Percentiles rank a stretch among this genome's conserved stretches.
phyloP scores from a whole-genome alignment of 2,797 vertebrate species.

The Coilia nasus region DNA sequence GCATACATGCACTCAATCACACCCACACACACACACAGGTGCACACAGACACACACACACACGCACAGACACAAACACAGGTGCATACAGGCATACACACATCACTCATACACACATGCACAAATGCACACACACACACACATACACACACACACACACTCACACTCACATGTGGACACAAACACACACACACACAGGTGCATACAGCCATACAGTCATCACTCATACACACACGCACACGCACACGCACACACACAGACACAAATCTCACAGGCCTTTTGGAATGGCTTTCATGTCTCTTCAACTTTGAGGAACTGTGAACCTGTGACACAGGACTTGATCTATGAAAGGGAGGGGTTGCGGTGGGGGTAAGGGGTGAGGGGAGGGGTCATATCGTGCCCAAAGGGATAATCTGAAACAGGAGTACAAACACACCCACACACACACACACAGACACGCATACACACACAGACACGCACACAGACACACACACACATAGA shows the following conservation, averaged over 20 bases:
- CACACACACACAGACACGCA: not conserved
- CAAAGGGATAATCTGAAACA: slow-evolving; percentile 17
- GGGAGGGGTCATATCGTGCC: slow-evolving; percentile 17
- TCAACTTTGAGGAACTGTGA: slow-evolving; percentile 31
- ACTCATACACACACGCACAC: slow-evolving; percentile 45
- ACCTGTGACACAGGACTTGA: slow-evolving; percentile 41
- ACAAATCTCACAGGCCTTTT: slow-evolving; percentile 26
- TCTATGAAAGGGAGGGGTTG: slow-evolving; percentile 18
- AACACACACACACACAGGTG: slow-evolving; percentile 33
- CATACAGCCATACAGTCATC: slow-evolving; percentile 35
- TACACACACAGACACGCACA: slow-evolving; percentile 7
- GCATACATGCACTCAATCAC: too few species aligned
- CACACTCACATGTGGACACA: not conserved
- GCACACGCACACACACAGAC: slow-evolving; percentile 46
- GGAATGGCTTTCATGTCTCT: slow-evolving; percentile 38
- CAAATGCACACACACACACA: not conserved
- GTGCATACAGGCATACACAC: not conserved
- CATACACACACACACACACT: not conserved
- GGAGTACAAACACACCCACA: not conserved
- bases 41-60: slow-evolving; percentile 45
- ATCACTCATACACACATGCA: not conserved
- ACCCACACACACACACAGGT: too few species aligned
- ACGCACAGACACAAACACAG: slow-evolving; percentile 5
- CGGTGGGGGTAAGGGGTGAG: too few species aligned
- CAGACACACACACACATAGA: not conserved